phyloP scores from a whole-genome alignment of 2,888 invertebrate genomes.

The Yponomeuta evonymella region DNA sequence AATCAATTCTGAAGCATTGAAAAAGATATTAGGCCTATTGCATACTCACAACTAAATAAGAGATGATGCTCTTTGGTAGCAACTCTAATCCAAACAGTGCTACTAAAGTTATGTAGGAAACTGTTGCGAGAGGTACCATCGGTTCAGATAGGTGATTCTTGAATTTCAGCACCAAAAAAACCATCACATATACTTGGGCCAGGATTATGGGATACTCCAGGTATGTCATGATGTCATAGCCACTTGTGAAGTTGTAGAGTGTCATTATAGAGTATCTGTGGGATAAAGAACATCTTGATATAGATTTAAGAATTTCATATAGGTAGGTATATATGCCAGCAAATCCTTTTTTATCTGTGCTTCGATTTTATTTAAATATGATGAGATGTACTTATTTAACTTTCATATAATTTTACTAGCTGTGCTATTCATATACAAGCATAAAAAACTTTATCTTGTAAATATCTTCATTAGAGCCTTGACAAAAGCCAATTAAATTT shows the following conservation, averaged over 20 bases:
- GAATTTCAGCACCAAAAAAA: constrained; percentile 83
- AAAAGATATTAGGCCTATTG: no score
- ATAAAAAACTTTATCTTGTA: no score
- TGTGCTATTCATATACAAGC: neutral
- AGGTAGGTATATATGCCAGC: no score
- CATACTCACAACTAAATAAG: constrained; percentile 80
- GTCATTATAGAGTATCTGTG: constrained; percentile 87
- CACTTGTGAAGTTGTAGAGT: constrained; percentile 86
- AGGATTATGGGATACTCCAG: constrained; percentile 90
- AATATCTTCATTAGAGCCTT: no score
- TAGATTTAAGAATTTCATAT: no score
- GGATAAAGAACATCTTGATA: constrained; percentile 26
- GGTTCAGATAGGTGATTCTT: constrained; percentile 71
- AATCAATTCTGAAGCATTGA: no score
- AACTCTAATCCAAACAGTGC: constrained; percentile 42
- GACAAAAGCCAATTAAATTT: neutral
- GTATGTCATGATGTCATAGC: constrained; percentile 84
- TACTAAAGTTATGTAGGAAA: constrained; percentile 47
- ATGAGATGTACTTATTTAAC: no score
- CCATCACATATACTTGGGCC: constrained; percentile 83
- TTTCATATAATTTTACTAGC: constrained; percentile 11
- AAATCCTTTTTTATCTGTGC: no score
- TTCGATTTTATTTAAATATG: no score
- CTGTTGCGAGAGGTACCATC: constrained; percentile 36
- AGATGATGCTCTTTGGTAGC: constrained; percentile 59